Evolutionary conservation across 2,888 invertebrate species (phyloP).

Genomic region (Eurytoma adleriae): DNA sequence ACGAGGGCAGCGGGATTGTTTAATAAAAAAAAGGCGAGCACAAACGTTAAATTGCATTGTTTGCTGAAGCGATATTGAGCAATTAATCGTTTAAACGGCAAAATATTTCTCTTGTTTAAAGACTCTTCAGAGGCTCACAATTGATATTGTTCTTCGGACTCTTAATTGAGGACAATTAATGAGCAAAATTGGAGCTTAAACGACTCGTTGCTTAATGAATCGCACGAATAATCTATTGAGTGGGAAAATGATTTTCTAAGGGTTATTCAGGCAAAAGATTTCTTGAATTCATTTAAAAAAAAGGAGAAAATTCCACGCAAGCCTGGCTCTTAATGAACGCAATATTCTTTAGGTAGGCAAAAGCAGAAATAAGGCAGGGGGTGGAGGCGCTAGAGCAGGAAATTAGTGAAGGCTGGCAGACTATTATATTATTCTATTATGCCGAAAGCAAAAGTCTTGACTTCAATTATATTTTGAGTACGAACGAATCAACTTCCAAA

Average conservation of each 20-base stretch:
- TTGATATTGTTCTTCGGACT: constrained; percentile 11
- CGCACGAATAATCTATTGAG: constrained; percentile 35
- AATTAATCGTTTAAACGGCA: constrained; percentile 19
- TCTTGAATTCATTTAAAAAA: constrained; percentile 48
- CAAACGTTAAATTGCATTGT: no score
- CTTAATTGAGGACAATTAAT: constrained; percentile 30
- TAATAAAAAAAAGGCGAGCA: no score
- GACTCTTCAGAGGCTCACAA: constrained; percentile 2
- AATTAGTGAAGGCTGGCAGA: constrained; percentile 34
- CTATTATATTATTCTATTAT: constrained; percentile 25
- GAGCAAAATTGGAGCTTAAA: constrained; percentile 26
- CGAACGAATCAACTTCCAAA: no score
- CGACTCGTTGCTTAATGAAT: constrained; percentile 20
- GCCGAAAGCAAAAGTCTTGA: constrained; percentile 47
- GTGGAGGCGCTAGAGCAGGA: constrained; percentile 1
- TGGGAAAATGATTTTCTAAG: constrained; percentile 26
- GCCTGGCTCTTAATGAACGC: constrained; percentile 38
- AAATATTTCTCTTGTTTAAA: constrained; percentile 11
- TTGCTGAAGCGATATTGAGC: no score
- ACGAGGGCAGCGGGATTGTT: no score
- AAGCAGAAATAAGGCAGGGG: constrained; percentile 10
- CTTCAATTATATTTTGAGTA: not conserved
- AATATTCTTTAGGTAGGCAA: constrained; percentile 33
- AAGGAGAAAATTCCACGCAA: not conserved
- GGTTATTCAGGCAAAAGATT: constrained; percentile 30